Base-by-base conservation (phyloP, 2,888 invertebrate species). In the Papilio gigon region DNA sequence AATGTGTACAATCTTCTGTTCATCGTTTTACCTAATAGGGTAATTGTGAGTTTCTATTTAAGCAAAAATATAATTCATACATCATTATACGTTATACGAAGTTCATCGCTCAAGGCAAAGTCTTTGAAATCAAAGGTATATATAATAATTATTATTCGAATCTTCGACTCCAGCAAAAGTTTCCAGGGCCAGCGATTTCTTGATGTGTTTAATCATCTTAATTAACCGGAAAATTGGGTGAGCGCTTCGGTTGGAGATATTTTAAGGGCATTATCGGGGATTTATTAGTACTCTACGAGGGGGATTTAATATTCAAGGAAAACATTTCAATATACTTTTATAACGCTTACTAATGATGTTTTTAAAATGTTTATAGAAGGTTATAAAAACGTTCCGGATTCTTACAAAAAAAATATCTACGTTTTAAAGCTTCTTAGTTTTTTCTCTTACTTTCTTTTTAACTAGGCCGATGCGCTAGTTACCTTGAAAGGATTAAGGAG, bases 141-240 rank as follows among this genome's bases (percentile, higher is more conserved):
- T 11, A 1, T 37, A 14, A 37, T 37, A 14, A 22, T 47, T 4
- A 85, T 87, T 84, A 84, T 83, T 83, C 79, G 77, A 78, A 78
- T 80, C 77, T 74, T 73, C 72, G 78, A 84, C 79, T 85, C 83
- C 79, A 75, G 78, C 78, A 80, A 82, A 81, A 76, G 76, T 82
- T 80, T 78, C 82, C 83, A 80, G 79, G 80, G 82, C 77, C 77
- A 78, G 77, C 73, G 71, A 84, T 80, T 78, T 78, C 77, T 81
- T 82, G 78, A 78, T 74, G 74, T 80, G 76, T 84, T 85, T 87
- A 86, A 87, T 88, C 82, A 82, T 80, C 81, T 82, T 82, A 86
- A 87, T 88, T 87, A 87, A 80, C 82, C 78, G 76, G 81, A 83
- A 84, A 87, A 87, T 86, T 85, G 79, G 78, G 77, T 76, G 71